A percentile compares a stretch with the other conserved stretches of the same genome.
Conservation (phyloP, 2,888 invertebrate species). For the Volucella zonaria region DNA sequence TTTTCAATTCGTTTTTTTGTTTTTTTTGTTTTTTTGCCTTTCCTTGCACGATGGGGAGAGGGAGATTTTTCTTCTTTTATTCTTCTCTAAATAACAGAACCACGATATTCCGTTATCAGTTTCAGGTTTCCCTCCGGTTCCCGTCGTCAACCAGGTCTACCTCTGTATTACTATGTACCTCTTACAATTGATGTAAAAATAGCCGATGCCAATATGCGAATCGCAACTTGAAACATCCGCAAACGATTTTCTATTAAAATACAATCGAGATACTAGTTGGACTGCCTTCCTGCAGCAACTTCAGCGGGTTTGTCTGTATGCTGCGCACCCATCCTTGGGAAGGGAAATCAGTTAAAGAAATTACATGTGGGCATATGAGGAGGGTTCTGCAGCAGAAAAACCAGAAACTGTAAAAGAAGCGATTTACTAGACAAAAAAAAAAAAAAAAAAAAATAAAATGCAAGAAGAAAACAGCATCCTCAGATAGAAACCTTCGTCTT, state of each 20-base stretch:
- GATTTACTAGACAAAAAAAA: constrained; percentile 4
- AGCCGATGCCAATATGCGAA: constrained; percentile 70
- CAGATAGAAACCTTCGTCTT: constrained; percentile 62
- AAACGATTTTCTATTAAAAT: constrained; percentile 74
- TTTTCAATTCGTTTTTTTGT: constrained; percentile 6
- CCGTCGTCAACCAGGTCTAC: background rate
- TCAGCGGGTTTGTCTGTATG: constrained; percentile 33
- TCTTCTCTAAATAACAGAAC: constrained; percentile 71
- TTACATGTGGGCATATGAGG: constrained; percentile 68
- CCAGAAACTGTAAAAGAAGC: constrained; percentile 36
- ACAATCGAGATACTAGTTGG: constrained; percentile 70
- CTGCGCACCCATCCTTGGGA: constrained; percentile 57
- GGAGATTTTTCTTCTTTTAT: constrained; percentile 63
- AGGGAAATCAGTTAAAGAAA: constrained; percentile 72
- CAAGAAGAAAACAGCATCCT: constrained; percentile 29
- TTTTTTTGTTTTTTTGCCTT: constrained; percentile 22
- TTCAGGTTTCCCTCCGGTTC: constrained; percentile 61
- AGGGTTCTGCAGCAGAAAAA: constrained; percentile 52
- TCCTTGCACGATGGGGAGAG: constrained; percentile 37
- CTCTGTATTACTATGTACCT: constrained; percentile 59
- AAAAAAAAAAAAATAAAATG: constrained; percentile 19
- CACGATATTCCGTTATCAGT: constrained; percentile 69
- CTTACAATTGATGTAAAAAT: constrained; percentile 73
- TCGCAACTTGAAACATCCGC: constrained; percentile 72
- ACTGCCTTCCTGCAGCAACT: constrained; percentile 62